phyloP scores from a whole-genome alignment of 2,888 invertebrate genomes.

The Morpho deidamia region DNA sequence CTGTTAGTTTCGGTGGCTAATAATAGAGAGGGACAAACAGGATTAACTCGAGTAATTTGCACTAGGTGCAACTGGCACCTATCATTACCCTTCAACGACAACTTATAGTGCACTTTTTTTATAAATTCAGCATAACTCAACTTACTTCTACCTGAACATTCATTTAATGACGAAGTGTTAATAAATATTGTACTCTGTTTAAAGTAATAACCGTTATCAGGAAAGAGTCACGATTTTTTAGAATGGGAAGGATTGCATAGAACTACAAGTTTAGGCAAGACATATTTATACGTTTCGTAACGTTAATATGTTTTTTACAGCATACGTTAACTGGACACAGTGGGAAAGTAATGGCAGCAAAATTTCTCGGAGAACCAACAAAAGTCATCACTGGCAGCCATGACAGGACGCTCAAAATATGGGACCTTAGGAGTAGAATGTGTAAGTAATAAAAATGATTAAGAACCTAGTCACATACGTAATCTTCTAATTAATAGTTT shows the following conservation, averaged over 20 bases:
- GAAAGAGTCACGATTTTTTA: too few species aligned
- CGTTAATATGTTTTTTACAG: slow-evolving; percentile 57
- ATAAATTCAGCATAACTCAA: background rate
- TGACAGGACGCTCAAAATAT: slow-evolving; percentile 98
- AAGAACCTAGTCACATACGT: background rate
- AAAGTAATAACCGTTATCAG: too few species aligned
- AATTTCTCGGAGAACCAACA: slow-evolving; percentile 93
- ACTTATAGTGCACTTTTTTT: background rate
- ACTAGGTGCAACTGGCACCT: too few species aligned
- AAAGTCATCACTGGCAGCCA: slow-evolving; percentile 98
- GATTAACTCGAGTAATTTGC: too few species aligned
- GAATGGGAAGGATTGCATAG: too few species aligned
- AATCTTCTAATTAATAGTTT: too few species aligned
- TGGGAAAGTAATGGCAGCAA: slow-evolving; percentile 98
- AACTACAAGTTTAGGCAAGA: too few species aligned
- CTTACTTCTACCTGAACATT: too few species aligned
- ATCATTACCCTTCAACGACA: too few species aligned
- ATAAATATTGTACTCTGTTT: too few species aligned
- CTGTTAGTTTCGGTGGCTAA: slow-evolving; percentile 32
- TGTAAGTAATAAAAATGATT: slow-evolving; percentile 42
- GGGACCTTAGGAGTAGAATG: slow-evolving; percentile 95
- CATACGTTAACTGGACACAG: slow-evolving; percentile 97
- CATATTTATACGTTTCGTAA: background rate
- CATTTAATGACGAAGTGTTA: too few species aligned
- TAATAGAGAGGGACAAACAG: too few species aligned